Evolutionary conservation across 2,113 vertebrate species (phyloP).

Genomic region (Passer montanus): DNA sequence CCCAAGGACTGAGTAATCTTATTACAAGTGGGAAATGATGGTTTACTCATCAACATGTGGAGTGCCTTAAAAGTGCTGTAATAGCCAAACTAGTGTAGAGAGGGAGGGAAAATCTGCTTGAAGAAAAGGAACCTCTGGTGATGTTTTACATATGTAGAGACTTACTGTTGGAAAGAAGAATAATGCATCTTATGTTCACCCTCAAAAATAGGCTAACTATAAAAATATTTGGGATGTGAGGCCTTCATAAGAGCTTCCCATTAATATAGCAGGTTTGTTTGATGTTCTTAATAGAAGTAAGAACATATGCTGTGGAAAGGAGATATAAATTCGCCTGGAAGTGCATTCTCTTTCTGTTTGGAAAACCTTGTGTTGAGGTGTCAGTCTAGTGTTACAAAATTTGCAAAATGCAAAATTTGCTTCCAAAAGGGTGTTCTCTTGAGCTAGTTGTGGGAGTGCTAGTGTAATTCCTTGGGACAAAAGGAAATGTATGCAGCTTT

Average conservation of each 20-base stretch:
- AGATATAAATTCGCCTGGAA: background rate
- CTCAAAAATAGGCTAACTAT: background rate
- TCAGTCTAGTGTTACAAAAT: background rate
- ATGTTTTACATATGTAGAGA: conserved; percentile 19
- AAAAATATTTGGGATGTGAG: background rate
- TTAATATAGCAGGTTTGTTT: background rate
- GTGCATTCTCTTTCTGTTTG: background rate
- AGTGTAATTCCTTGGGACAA: background rate
- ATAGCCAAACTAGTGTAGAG: background rate
- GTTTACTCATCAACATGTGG: conserved; percentile 44
- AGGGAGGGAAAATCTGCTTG: background rate
- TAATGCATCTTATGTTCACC: background rate
- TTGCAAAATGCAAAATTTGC: background rate
- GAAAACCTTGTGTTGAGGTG: background rate
- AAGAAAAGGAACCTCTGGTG: background rate
- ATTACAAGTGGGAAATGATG: conserved; percentile 37
- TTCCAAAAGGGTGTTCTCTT: background rate
- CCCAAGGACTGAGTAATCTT: conserved; percentile 24
- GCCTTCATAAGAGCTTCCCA: background rate
- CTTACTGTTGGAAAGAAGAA: background rate
- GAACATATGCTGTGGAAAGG: background rate
- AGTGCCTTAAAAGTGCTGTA: conserved; percentile 9
- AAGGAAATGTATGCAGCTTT: background rate
- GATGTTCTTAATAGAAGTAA: background rate
- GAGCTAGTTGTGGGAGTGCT: background rate